Conservation (phyloP, 2,113 vertebrate species). For the Guaruba guarouba region DNA sequence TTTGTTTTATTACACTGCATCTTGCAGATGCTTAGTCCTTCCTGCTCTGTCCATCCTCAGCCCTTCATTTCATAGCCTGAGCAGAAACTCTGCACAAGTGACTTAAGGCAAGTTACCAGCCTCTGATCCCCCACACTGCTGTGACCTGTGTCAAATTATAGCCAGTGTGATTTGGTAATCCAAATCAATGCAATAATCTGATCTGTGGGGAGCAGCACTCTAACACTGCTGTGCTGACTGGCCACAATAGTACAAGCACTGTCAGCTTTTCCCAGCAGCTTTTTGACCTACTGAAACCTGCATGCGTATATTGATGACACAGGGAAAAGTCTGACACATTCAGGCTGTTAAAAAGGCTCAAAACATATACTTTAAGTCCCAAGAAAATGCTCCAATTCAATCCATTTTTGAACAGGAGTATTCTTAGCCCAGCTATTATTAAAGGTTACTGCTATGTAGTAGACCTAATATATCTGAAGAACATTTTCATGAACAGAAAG, state of each 20-base stretch:
- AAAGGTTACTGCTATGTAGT: background rate
- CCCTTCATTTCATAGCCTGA: background rate
- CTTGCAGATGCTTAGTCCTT: background rate
- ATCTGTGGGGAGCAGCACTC: background rate
- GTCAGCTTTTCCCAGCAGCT: constrained; percentile 10
- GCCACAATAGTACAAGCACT: background rate
- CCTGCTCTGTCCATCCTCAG: background rate
- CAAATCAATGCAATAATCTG: background rate
- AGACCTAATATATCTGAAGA: background rate
- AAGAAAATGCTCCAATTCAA: background rate
- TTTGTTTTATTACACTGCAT: background rate
- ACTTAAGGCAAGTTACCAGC: background rate
- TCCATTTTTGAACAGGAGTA: background rate
- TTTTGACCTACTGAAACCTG: background rate
- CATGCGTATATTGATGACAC: background rate
- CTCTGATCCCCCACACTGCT: background rate
- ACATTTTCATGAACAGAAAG: background rate
- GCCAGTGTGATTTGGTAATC: background rate
- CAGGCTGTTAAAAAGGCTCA: background rate
- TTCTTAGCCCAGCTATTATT: background rate
- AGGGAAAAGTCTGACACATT: background rate
- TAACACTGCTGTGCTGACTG: background rate
- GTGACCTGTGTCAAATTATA: background rate
- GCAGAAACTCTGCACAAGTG: background rate
- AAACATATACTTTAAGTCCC: background rate